Base-by-base conservation (phyloP, 2,797 vertebrate species). In the Diplodus sargus region DNA sequence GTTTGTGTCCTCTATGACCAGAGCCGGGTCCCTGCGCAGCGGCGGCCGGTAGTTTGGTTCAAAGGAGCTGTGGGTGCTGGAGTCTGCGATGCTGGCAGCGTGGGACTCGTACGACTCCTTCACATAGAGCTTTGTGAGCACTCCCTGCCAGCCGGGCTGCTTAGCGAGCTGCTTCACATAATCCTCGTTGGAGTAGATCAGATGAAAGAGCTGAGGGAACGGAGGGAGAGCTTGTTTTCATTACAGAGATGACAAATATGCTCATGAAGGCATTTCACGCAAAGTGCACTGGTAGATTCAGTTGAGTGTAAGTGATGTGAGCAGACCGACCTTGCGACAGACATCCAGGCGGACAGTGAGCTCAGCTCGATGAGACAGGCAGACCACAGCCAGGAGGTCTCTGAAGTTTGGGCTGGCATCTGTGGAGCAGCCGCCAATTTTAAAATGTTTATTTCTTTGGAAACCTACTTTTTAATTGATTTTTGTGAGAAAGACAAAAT, bases 61-160 rank as follows among this genome's bases (percentile, higher is more conserved):
- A 0, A 90, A 79, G 39, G 94, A 91, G 65, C 85, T 78, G 0
- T 81, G 69, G 60, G 70, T 92, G 83, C 85, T 80, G 1, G 91
- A 90, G 20, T 83, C 60, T 0, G 92, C 92, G 0, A 94, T 85
- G 91, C 94, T 95, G 91, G 73, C 87, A 1, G 90, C 91, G 1
- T 87, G 87, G 0, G 94, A 95, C 69, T 94, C 94, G 0, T 95
- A 95, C 0, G 96, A 97, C 83, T 99, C 98, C 83, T 97, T 97
- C 81, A 99, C 93, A 0, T 98, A 99, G 61, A 99, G 97, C 83
- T 97, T 98, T 82, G 97, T 98, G 78, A 99, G 95, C 0, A 97
- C 93, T 34, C 98, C 97, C 94, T 99, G 98, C 98, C 98, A 99
- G 78, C 97, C 95, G 0, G 96, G 92, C 87, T 98, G 89, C 64